Evolutionary conservation across 2,888 invertebrate species (phyloP).

Genomic region (Nasonia oneida): DNA sequence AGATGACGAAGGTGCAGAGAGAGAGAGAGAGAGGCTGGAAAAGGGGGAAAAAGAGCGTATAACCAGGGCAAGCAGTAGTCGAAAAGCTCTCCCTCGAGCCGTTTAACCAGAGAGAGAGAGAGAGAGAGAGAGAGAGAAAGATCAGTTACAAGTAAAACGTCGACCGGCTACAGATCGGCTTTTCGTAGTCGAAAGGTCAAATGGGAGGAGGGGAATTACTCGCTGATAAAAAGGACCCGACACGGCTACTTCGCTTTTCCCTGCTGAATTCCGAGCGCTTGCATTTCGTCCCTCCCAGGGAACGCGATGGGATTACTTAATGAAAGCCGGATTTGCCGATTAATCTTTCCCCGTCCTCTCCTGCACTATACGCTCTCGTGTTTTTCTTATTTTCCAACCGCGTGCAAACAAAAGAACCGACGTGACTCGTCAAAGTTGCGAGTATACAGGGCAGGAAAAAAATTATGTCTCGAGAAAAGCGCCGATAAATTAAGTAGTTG

Average conservation of each 20-base stretch:
- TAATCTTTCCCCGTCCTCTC: background rate
- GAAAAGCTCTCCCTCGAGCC: constrained; percentile 25
- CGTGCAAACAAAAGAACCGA: background rate
- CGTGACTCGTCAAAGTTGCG: no score
- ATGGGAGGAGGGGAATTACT: constrained; percentile 33
- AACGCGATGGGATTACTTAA: constrained; percentile 46
- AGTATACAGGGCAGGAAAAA: background rate
- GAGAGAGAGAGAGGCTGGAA: background rate
- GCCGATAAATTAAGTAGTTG: background rate
- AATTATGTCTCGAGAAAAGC: background rate
- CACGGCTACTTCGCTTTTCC: constrained; percentile 11
- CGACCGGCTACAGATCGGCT: constrained; percentile 29
- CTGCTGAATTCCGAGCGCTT: background rate
- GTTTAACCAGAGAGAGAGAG: background rate
- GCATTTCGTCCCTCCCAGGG: background rate
- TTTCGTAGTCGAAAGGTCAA: constrained; percentile 16
- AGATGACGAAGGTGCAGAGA: background rate
- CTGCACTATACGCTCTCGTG: background rate
- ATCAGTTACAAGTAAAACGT: constrained; percentile 50
- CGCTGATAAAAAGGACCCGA: constrained; percentile 44
- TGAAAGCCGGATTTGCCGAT: constrained; percentile 1
- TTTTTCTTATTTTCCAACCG: background rate
- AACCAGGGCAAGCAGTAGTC: constrained; percentile 32
- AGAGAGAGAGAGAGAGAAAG: background rate
- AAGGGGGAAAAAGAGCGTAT: background rate